Base-by-base conservation (phyloP, 2,113 vertebrate species). In the Dasypus novemcinctus region DNA sequence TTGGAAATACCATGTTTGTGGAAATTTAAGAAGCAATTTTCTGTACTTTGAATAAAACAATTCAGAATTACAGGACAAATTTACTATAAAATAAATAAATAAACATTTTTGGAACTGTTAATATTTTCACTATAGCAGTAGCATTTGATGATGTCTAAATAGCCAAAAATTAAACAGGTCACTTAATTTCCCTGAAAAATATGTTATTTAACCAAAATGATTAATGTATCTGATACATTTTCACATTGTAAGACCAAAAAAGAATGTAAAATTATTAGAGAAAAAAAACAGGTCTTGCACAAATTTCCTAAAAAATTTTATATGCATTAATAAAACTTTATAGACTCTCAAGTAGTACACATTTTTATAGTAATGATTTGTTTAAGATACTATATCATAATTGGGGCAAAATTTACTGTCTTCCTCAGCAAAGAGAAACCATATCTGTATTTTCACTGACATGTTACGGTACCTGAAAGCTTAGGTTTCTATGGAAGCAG, bases 401-500 rank as follows among this genome's bases (percentile, higher is more conserved):
- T 49, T 76, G 81, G 94, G 72, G 52, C 41, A 87, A 91, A 92
- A 75, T 91, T 20, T 69, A 71, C 59, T 80, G 15, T 12, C 25
- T 84, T 93, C 38, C 25, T 92, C 85, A 17, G 91, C 61, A 89
- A 87, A 92, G 52, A 85, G 61, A 49, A 59, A 46, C 6, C n/a
- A 31, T 54, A 46, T 38, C 93, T 68, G 1, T 25, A 72, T 90
- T 95, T 90, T 95, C 61, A 93, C 33, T 89, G 91, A 71, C 17
- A 46, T 96, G 54, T 84, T 66, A 82, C n/a, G 52, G 12, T 90
- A 81, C 87, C 66, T 21, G 33, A 90, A 97, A 95, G 15, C 46
- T 92, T 87, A 59, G 66, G 46, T 93, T 96, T 91, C 68, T 66
- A n/a, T 59, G 72, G n/a, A 80, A 95, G 52, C 57, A 85, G 33